Conservation (phyloP, 1,140 invertebrate genomes). For the Cecropterus lyciades region DNA sequence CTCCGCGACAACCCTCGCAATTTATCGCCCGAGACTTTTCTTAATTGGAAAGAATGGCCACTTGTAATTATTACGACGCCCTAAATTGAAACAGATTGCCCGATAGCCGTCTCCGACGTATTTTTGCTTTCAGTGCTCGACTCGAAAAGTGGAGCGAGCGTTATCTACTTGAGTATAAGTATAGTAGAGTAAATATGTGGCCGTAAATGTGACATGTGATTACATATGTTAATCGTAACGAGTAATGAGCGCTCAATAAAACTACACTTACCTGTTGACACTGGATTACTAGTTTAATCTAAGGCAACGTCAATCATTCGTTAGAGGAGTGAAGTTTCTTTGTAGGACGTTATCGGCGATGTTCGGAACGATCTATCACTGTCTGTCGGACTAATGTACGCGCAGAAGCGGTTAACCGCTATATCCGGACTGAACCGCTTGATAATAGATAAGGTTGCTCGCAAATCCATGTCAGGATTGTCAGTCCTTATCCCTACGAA, state of each 20-base stretch:
- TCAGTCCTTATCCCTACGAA: slow-evolving; percentile 15
- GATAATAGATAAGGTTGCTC: slow-evolving; percentile 33
- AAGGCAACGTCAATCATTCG: slow-evolving; percentile 16
- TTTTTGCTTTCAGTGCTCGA: slow-evolving; percentile 50
- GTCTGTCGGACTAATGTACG: slow-evolving; percentile 30
- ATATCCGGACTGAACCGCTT: slow-evolving; percentile 29
- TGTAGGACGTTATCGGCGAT: slow-evolving; percentile 22
- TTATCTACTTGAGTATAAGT: slow-evolving; percentile 12
- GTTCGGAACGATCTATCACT: slow-evolving; percentile 25
- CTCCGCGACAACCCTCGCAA: slow-evolving; percentile 74
- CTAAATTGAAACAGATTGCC: slow-evolving; percentile 83
- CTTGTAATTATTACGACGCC: slow-evolving; percentile 83
- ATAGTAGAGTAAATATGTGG: slow-evolving; percentile 1
- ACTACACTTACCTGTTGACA: slow-evolving; percentile 26
- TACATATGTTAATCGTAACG: slow-evolving; percentile 21
- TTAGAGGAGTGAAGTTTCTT: slow-evolving; percentile 24
- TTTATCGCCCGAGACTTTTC: slow-evolving; percentile 81
- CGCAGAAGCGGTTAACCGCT: slow-evolving; percentile 33
- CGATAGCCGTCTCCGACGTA: slow-evolving; percentile 53
- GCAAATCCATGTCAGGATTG: slow-evolving; percentile 27
- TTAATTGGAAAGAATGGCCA: slow-evolving; percentile 84
- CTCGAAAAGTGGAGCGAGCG: slow-evolving; percentile 25
- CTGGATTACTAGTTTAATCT: slow-evolving; percentile 11
- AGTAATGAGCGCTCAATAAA: slow-evolving; percentile 25
- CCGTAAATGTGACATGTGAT: slow-evolving; percentile 13